A percentile compares a stretch with the other conserved stretches of the same genome.
Conservation (phyloP, 2,113 vertebrate genomes). For the Odocoileus hemionus region DNA sequence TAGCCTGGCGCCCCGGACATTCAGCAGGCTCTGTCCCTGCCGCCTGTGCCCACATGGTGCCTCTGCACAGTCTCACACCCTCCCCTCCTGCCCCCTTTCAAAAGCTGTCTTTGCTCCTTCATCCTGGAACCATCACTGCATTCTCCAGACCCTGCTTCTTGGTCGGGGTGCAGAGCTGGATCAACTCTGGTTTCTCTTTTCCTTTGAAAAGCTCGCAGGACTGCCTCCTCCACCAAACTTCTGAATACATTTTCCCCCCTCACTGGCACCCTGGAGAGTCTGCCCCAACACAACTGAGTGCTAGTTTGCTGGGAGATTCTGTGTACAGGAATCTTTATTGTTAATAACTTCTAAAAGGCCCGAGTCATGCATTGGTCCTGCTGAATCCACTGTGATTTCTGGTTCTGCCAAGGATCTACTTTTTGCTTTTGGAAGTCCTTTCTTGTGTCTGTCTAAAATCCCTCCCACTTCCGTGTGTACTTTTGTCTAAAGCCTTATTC, state of each 20-base stretch:
- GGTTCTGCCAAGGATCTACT: background rate
- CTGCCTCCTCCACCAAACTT: background rate
- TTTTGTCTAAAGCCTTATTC: background rate
- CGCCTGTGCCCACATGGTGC: fast-evolving
- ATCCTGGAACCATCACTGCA: fast-evolving
- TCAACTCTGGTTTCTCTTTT: background rate
- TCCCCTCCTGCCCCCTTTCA: background rate
- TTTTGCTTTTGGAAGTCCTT: slow-evolving; percentile 28
- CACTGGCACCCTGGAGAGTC: background rate
- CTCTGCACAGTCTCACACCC: background rate
- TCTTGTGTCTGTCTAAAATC: slow-evolving; percentile 28
- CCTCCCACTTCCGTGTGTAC: background rate
- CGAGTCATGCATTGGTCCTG: background rate
- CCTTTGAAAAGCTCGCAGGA: background rate
- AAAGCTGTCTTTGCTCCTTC: background rate
- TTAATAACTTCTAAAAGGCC: background rate
- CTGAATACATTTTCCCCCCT: background rate
- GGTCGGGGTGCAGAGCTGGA: background rate
- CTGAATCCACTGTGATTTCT: background rate
- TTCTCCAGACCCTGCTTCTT: background rate
- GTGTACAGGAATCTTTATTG: background rate
- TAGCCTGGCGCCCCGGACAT: fast-evolving
- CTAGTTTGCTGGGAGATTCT: background rate
- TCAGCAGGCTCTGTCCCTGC: background rate
- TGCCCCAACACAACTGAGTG: fast-evolving